Evolutionary conservation across 1,140 invertebrate genomes (phyloP), one percentile per base, ranked within the genome.

Genomic region (Pteromalus puparum): DNA sequence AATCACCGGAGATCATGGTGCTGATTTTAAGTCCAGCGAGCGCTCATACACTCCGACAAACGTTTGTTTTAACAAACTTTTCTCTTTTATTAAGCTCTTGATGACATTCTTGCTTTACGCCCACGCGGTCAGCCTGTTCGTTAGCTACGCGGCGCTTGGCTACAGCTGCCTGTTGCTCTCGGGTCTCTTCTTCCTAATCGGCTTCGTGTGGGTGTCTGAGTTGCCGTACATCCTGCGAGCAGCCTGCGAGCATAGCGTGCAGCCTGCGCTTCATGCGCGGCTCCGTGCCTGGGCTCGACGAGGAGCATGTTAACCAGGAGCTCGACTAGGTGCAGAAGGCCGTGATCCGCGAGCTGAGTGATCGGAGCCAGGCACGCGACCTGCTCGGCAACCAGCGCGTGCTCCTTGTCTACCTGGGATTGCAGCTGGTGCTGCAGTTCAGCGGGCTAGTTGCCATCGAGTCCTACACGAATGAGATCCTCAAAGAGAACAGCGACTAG

Each of bases 121-220:
- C 15, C 92, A 92, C 38, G 90, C 89, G 0, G 77, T 92, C 13
- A 96, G 96, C 0, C 94, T 94, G 0, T 95, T 94, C 82, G 94
- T 95, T 0, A 91, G 92, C 0, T 95, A 95, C 86, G 87, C 92
- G 0, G 88, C 86, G 5, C 83, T 95, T 1, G 94, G 95, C 26
- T 92, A 92, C 42, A 92, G 92, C 30, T 91, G 93, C 12, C 81
- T 89, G 0, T 96, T n/a, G n/a, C n/a, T n/a, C n/a, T n/a, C n/a
- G n/a, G n/a, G n/a, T n/a, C n/a, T n/a, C n/a, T n/a, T n/a, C 85
- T 93, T 96, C 13, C 84, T 95, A 0, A 94, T 94, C 2, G n/a
- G n/a, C n/a, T 96, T 96, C 89, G 92, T 93, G 65, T 95, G 94
- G 87, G 95, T 97, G 93, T 96, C 97, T 0, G 97, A 98, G 91